These are phyloP conservation scores for Vulpes vulpes DNA, from an alignment of 2,113 vertebrate genomes.

Conservation along the genomic window DNA sequence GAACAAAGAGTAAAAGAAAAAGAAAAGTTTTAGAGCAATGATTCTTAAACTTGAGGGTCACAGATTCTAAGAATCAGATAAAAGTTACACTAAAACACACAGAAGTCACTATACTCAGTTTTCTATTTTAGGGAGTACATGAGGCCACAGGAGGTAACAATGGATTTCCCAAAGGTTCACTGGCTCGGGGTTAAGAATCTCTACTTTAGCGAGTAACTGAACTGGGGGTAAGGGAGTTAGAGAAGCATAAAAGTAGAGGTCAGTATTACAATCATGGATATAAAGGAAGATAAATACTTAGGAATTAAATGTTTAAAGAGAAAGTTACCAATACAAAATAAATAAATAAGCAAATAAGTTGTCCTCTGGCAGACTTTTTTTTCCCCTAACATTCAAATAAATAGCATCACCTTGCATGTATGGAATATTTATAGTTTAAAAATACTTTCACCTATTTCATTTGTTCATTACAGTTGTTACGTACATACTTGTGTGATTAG, in stretches of 20 bases:
- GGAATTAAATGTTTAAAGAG: neutral
- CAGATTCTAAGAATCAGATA: neutral
- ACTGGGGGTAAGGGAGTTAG: neutral
- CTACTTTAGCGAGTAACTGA: neutral
- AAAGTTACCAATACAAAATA: slow-evolving; percentile 17
- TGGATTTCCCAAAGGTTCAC: neutral
- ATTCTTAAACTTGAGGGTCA: neutral
- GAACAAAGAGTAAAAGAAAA: slow-evolving; percentile 30
- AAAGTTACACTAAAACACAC: neutral
- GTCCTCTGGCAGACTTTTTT: neutral
- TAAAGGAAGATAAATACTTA: neutral
- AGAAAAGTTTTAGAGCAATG: neutral
- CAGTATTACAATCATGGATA: neutral
- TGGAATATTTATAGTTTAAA: slow-evolving; percentile 22
- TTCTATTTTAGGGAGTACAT: neutral
- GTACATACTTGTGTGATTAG: neutral
- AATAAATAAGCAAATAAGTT: neutral
- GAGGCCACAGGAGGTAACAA: neutral
- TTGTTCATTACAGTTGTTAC: neutral
- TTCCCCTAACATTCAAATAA: slow-evolving; percentile 50
- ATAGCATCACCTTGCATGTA: neutral
- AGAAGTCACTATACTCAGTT: fast-evolving
- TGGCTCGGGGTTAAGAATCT: neutral
- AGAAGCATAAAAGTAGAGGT: neutral
- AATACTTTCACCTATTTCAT: neutral